Evolutionary conservation across 1,140 invertebrate species (phyloP).

Genomic region (Plectus sambesii): DNA sequence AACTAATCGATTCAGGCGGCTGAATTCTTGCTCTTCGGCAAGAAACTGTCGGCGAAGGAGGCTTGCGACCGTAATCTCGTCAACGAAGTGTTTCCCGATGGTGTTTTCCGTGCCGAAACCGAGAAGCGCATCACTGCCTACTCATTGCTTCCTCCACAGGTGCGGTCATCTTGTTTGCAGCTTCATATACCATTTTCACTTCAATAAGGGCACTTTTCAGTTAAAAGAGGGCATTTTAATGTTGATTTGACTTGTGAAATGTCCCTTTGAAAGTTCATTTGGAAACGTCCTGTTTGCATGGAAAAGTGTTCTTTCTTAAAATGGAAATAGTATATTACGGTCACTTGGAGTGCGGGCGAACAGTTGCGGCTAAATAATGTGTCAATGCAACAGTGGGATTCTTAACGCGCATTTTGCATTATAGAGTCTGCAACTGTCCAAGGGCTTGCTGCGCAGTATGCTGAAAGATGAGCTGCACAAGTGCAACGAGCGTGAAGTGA

Average conservation of each 20-base stretch:
- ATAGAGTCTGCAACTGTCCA: slow-evolving; percentile 53
- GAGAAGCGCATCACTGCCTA: slow-evolving; percentile 34
- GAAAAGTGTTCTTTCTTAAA: too few relatives aligned
- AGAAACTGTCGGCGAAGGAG: slow-evolving; percentile 64
- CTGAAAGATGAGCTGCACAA: slow-evolving; percentile 49
- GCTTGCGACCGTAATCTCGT: slow-evolving; percentile 62
- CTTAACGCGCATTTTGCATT: slow-evolving; percentile 29
- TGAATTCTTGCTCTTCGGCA: slow-evolving; percentile 67
- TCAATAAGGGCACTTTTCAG: too few relatives aligned
- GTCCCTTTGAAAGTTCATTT: too few relatives aligned
- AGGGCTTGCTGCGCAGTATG: slow-evolving; percentile 50
- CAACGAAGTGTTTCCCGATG: slow-evolving; percentile 56
- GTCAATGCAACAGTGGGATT: too few relatives aligned
- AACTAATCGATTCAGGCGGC: slow-evolving; percentile 55
- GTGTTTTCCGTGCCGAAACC: slow-evolving; percentile 54
- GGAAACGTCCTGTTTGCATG: too few relatives aligned
- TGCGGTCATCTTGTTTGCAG: slow-evolving; percentile 22
- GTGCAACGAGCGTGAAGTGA: slow-evolving; percentile 54
- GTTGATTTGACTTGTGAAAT: too few relatives aligned
- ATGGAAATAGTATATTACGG: too few relatives aligned
- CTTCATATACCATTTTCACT: too few relatives aligned
- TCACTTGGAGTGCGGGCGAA: too few relatives aligned
- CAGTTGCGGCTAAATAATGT: too few relatives aligned
- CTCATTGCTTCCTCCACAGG: slow-evolving; percentile 40
- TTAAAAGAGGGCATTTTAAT: too few relatives aligned